Evolutionary conservation across 35 echinoderm and acorn worm genomes (phyloP), one percentile per base, ranked within the genome.

Genomic region (Hemicentrotus pulcherrimus): DNA sequence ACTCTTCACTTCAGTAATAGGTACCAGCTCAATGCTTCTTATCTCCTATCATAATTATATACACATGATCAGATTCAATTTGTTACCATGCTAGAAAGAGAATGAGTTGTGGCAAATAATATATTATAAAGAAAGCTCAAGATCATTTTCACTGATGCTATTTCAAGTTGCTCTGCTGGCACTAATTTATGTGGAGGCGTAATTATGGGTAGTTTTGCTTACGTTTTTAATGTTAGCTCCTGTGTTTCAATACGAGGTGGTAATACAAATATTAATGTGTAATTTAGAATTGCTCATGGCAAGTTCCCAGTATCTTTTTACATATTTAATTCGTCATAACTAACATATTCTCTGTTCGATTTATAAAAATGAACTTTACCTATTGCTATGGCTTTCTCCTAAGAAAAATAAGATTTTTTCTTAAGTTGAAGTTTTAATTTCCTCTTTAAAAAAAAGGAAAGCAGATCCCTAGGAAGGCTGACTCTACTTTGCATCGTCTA

Each of bases 1-100:
- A 94, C 95, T 99, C 50, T 99, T 99, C 95, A 99, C 97, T 28
- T 99, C 98, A 15, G 88, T 99, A 24, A 99, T 99, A 31, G 98
- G 98, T 98, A 92, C 94, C 92, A 91, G 46, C 94, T 3, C 16
- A 24, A 96, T 65, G 65, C 61, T 70, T 78, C 24, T 78, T 78
- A 78, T 78, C 15, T 95, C 8, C 86, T 8, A 28, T 78, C 65
- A 78, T 78, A 78, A 28, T 78, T 22, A 78, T 78, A 78, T n/a
- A 78, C 65, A n/a, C 19, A 78, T 78, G 65, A 78, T 78, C 65
- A 78, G 28, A 78, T 78, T 78, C 65, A 78, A 78, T 78, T 78
- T 78, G 65, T 78, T 78, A n/a, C 65, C 4, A 22, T 22, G 5
- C 19, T 70, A 24, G 28, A 78, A 6, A 78, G 4, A 59, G 52